Conservation (phyloP, 2,797 vertebrate species). For the Acropternis orthonyx region DNA sequence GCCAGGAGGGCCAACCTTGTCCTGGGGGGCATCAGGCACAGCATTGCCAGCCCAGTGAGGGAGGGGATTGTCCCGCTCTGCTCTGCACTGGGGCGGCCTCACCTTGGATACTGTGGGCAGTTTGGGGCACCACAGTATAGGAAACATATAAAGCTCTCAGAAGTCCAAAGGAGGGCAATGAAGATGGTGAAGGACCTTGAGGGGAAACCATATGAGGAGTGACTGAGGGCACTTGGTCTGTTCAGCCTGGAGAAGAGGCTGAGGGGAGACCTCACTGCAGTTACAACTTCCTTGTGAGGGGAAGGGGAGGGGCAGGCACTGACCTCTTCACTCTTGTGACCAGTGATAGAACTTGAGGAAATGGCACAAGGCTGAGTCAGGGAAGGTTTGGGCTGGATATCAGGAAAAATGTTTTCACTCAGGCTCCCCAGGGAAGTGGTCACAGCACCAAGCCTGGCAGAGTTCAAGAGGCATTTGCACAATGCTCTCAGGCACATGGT, state of each 20-base stretch:
- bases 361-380: not conserved
- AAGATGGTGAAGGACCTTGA: not conserved
- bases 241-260: not conserved
- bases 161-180: fast-evolving
- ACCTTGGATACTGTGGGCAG: fast-evolving
- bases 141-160: not conserved
- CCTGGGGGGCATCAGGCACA: not conserved
- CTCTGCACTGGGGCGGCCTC: fast-evolving
- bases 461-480: not conserved
- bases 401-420: not conserved
- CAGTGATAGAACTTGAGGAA: not conserved
- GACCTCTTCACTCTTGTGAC: not conserved
- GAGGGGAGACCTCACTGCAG: not conserved
- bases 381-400: not conserved
- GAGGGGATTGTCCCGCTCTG: not conserved
- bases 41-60: fast-evolving
- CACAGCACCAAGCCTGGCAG: not conserved
- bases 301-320: not conserved
- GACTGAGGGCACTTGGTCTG: not conserved
- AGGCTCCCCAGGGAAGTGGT: not conserved
- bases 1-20: fast-evolving
- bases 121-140: fast-evolving
- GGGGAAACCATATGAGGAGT: fast-evolving
- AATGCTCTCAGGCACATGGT: not conserved
- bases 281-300: fast-evolving